Base-by-base conservation (phyloP, 2,888 invertebrate genomes). In the Eristalinus aeneus region DNA sequence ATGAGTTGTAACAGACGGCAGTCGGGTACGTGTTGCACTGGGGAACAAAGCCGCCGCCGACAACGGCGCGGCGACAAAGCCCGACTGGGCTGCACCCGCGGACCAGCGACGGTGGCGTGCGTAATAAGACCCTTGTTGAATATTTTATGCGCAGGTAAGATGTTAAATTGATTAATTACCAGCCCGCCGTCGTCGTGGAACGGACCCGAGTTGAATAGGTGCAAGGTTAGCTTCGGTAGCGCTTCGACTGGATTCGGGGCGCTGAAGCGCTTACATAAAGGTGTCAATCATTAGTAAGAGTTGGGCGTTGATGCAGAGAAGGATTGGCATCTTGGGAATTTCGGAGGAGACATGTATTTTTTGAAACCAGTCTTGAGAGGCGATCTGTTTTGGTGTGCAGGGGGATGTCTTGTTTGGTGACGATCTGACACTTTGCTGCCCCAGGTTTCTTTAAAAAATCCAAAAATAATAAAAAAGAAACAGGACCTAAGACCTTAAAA, bases 11-110 rank as follows among this genome's bases (percentile, higher is more conserved):
- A 84, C 67, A 56, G 68, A 75, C 75, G 46, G 58, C 68, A 64
- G 36, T 85, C 76, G 60, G 63, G 58, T 63, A 27, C 76, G 64
- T 81, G 85, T 69, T 34, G 22, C 16, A 58, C 12, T 68, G n/a
- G 32, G 60, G 76, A 64, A 76, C 85, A 85, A 85, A 85, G 81
- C 56, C 56, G 64, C 77, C 82, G 27, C 27, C 27, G 27, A 3
- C 2, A 5, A 27, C 27, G 82, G 65, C 64, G 53, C 39, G 46
- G 16, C 46, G n/a, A 46, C 46, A 16, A 9, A 27, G 2, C 8
- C 16, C 46, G 46, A 16, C 46, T 46, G 46, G 16, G 5, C 46
- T 16, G 16, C 46, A 16, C 46, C 56, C 56, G 63, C 65, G 77
- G 77, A 65, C 64, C 32, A 22, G 58, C 67, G 34, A 68, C 67